phyloP scores from a whole-genome alignment of 2,888 invertebrate genomes.

The Stratiomys singularior region DNA sequence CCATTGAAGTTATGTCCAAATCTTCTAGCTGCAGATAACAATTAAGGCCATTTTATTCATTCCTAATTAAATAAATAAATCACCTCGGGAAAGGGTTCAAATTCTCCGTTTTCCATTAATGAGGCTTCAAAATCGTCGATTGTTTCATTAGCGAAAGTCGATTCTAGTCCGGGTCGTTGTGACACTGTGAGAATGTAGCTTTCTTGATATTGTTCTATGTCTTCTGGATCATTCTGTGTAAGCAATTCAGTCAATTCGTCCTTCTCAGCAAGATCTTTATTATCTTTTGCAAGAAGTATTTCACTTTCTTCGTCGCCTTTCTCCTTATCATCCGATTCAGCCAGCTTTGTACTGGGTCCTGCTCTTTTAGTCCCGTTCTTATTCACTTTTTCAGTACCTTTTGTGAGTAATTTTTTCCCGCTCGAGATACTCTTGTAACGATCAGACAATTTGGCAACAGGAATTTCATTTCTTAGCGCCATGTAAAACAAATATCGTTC shows the following conservation, averaged over 20 bases:
- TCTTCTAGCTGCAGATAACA: slow-evolving; percentile 70
- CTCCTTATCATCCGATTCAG: neutral
- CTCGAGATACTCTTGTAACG: slow-evolving; percentile 62
- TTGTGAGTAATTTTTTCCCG: neutral
- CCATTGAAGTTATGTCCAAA: slow-evolving; percentile 73
- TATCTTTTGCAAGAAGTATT: slow-evolving; percentile 49
- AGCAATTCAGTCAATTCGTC: slow-evolving; percentile 61
- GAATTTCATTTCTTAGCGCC: slow-evolving; percentile 71
- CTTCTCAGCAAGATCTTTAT: slow-evolving; percentile 54
- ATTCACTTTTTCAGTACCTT: neutral
- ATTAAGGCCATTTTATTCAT: neutral
- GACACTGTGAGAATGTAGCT: slow-evolving; percentile 78
- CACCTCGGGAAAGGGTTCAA: slow-evolving; percentile 75
- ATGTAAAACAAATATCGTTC: slow-evolving; percentile 72
- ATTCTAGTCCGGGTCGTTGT: slow-evolving; percentile 63
- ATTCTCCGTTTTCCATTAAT: slow-evolving; percentile 63
- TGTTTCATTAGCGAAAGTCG: slow-evolving; percentile 44
- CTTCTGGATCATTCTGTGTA: slow-evolving; percentile 57
- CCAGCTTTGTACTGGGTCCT: neutral
- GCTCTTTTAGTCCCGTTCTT: neutral
- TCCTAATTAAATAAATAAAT: no score
- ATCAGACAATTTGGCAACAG: slow-evolving; percentile 70
- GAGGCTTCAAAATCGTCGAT: slow-evolving; percentile 52
- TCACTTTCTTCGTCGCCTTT: slow-evolving; percentile 45
- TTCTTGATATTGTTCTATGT: slow-evolving; percentile 69